These are phyloP conservation scores for Falco columbarius DNA, from an alignment of 2,797 vertebrate genomes.

Conservation along the genomic window DNA sequence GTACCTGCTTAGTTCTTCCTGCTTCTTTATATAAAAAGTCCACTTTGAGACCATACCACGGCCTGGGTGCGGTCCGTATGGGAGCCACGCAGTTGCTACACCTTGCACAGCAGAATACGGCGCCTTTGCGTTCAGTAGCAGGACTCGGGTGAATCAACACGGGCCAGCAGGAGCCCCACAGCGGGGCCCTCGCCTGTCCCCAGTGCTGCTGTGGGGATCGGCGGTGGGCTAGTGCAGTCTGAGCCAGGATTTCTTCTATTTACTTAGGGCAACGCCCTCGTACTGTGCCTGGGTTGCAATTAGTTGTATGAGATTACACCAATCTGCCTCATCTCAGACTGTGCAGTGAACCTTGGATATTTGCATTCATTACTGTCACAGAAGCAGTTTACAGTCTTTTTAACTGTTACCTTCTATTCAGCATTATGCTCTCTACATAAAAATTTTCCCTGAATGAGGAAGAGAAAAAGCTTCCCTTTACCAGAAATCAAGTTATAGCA, in stretches of 20 bases:
- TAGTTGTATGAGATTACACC: neutral
- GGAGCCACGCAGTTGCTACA: neutral
- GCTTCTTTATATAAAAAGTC: neutral
- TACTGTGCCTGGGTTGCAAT: neutral
- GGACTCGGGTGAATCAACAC: neutral
- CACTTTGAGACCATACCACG: neutral
- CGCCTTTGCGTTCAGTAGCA: neutral
- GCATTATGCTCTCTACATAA: neutral
- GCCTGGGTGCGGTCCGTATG: neutral
- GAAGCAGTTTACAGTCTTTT: neutral
- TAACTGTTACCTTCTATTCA: neutral
- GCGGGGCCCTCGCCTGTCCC: rapidly evolving
- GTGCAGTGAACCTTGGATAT: neutral
- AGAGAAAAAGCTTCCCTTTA: neutral
- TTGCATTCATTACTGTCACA: neutral
- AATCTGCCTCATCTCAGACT: neutral
- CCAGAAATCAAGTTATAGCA: neutral
- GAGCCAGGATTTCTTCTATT: neutral
- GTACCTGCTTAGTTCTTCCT: neutral
- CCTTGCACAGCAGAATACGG: neutral
- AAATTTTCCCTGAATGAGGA: neutral
- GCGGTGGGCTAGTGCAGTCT: neutral
- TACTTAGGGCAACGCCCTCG: neutral
- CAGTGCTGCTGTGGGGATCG: rapidly evolving
- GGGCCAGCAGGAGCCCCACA: rapidly evolving